phyloP scores from a whole-genome alignment of 1,140 invertebrate genomes.

The Spodoptera frugiperda region DNA sequence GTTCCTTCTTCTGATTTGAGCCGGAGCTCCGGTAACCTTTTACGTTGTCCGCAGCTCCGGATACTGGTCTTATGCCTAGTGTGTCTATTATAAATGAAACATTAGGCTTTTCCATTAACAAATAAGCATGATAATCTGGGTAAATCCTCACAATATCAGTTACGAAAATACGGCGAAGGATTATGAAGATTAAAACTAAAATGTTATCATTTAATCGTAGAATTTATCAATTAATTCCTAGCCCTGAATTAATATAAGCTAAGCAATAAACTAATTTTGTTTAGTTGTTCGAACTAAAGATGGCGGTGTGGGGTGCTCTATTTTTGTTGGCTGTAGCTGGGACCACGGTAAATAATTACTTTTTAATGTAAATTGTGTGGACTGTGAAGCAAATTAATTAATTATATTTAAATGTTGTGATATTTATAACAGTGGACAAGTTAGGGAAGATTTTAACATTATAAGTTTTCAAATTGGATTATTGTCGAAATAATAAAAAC shows the following conservation, averaged over 20 bases:
- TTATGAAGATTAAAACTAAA: slow-evolving; percentile 20
- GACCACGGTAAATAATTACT: slow-evolving; percentile 48
- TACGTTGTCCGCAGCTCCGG: too few relatives aligned
- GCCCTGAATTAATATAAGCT: slow-evolving; percentile 11
- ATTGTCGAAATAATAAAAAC: too few relatives aligned
- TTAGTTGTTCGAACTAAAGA: slow-evolving; percentile 33
- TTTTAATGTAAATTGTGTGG: not conserved
- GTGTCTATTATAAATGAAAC: too few relatives aligned
- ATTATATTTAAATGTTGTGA: too few relatives aligned
- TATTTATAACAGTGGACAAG: too few relatives aligned
- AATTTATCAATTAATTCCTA: slow-evolving; percentile 16
- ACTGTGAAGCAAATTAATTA: not conserved
- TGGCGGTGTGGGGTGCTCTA: slow-evolving; percentile 49
- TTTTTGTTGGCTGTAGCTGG: slow-evolving; percentile 49
- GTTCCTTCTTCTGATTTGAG: too few relatives aligned
- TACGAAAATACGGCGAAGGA: slow-evolving; percentile 22
- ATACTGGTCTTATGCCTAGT: too few relatives aligned
- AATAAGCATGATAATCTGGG: not conserved
- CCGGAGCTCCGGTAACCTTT: too few relatives aligned
- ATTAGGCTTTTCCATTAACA: too few relatives aligned
- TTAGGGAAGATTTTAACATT: too few relatives aligned
- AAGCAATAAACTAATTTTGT: not conserved
- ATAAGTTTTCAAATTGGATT: too few relatives aligned
- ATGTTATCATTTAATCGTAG: slow-evolving; percentile 27
- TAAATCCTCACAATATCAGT: slow-evolving; percentile 18